Conservation (phyloP, 2,797 vertebrate species). For the Vipera latastei region DNA sequence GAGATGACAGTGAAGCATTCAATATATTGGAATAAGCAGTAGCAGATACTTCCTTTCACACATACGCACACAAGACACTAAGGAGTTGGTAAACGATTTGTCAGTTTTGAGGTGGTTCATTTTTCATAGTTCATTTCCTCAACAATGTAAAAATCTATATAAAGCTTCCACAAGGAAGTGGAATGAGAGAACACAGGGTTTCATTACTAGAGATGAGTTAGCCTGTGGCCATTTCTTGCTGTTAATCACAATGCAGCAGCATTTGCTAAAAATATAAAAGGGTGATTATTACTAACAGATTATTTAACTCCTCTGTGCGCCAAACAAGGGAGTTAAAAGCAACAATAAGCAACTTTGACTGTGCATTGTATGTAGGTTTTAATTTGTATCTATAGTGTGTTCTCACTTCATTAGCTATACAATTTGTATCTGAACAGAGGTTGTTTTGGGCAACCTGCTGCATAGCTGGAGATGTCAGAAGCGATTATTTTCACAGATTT, state of each 20-base stretch:
- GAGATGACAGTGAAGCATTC: slow-evolving; percentile 47
- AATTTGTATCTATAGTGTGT: slow-evolving; percentile 67
- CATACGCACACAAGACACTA: slow-evolving; percentile 8
- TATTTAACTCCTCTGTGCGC: slow-evolving; percentile 47
- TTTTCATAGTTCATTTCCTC: slow-evolving; percentile 67
- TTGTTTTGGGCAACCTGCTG: slow-evolving; percentile 63
- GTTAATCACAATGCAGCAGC: slow-evolving; percentile 62
- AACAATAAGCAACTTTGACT: slow-evolving; percentile 35
- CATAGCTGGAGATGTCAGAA: slow-evolving; percentile 69
- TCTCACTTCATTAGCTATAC: slow-evolving; percentile 67
- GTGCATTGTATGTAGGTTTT: slow-evolving; percentile 63
- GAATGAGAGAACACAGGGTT: slow-evolving; percentile 42
- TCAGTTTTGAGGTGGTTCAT: slow-evolving; percentile 56
- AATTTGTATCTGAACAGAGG: slow-evolving; percentile 65
- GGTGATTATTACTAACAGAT: slow-evolving; percentile 55
- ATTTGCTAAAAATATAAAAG: slow-evolving; percentile 64
- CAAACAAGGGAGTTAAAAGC: slow-evolving; percentile 47
- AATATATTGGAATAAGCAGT: slow-evolving; percentile 42
- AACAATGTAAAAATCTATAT: slow-evolving; percentile 60
- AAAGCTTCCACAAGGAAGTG: slow-evolving; percentile 65
- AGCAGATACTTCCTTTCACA: not conserved
- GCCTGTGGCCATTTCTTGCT: slow-evolving; percentile 57
- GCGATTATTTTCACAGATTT: slow-evolving; percentile 70
- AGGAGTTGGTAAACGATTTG: slow-evolving; percentile 55
- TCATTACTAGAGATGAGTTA: slow-evolving; percentile 62